phyloP scores from a whole-genome alignment of 2,888 invertebrate species.

The Drosophila kanekoi region DNA sequence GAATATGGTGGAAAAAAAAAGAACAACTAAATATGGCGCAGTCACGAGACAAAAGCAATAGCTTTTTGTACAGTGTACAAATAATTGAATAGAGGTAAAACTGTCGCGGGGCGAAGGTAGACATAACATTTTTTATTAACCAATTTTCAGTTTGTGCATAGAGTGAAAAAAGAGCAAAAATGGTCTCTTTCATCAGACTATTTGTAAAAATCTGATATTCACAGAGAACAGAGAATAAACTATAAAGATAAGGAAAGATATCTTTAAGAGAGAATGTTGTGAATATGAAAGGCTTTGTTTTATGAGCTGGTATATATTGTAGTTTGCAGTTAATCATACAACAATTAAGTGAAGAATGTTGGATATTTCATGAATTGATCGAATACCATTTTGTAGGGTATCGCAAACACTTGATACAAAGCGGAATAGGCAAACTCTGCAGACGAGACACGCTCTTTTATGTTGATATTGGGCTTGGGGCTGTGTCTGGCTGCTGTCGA shows the following conservation, averaged over 20 bases:
- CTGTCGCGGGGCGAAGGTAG: background rate
- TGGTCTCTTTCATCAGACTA: too few species aligned
- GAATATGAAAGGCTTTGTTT: too few species aligned
- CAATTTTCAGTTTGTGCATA: background rate
- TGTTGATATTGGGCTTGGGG: conserved; percentile 4
- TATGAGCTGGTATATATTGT: too few species aligned
- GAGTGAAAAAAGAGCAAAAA: background rate
- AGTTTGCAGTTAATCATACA: too few species aligned
- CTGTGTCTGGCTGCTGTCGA: conserved; percentile 13
- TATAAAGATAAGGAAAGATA: too few species aligned
- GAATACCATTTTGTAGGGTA: too few species aligned
- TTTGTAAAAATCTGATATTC: too few species aligned
- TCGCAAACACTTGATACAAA: too few species aligned
- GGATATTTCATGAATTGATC: too few species aligned
- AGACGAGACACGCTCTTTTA: background rate
- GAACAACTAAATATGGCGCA: background rate
- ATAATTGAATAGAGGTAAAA: background rate
- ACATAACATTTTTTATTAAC: background rate
- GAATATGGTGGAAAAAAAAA: conserved; percentile 6
- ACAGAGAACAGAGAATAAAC: too few species aligned
- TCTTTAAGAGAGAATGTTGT: too few species aligned
- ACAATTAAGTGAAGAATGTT: too few species aligned
- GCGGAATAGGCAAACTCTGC: conserved; percentile 3
- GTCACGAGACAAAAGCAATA: background rate
- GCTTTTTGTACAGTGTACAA: conserved; percentile 2